These are phyloP conservation scores for Oostethus manadensis DNA, from an alignment of 2,113 vertebrate genomes.

Conservation along the genomic window DNA sequence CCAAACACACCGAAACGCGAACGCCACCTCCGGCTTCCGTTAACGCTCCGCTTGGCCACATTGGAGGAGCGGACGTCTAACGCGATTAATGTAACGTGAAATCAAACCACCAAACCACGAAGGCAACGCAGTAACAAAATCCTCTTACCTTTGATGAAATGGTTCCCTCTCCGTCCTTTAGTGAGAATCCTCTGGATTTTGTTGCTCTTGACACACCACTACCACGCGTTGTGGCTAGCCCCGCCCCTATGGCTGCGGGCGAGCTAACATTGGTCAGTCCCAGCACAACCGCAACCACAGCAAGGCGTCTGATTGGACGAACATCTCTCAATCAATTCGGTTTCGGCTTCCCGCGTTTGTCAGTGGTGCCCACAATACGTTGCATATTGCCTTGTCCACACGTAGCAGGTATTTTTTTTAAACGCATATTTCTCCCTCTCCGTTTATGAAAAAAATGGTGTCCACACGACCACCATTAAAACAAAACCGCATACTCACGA, in stretches of 20 bases:
- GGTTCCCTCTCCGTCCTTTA: constrained; percentile 24
- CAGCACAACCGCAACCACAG: constrained; percentile 17
- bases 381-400: constrained; percentile 29
- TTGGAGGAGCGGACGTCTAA: constrained; percentile 23
- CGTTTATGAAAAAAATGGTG: no score
- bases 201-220: constrained; percentile 56
- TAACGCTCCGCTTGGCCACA: constrained; percentile 3
- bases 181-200: constrained; percentile 47
- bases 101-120: constrained; percentile 16
- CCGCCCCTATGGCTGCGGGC: constrained; percentile 34
- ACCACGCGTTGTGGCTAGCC: constrained; percentile 53
- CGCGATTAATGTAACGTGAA: constrained; percentile 28
- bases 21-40: background rate
- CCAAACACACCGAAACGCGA: background rate
- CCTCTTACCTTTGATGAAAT: constrained; percentile 45
- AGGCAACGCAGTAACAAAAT: background rate
- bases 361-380: constrained; percentile 22
- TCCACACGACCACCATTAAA: no score
- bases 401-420: no score
- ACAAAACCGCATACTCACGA: no score
- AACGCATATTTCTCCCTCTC: no score
- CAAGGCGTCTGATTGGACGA: constrained; percentile 40
- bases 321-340: constrained; percentile 40
- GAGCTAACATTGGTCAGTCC: constrained; percentile 42
- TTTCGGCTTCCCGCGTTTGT: constrained; percentile 60